phyloP scores from a whole-genome alignment of 2,113 vertebrate genomes.

The Archocentrus centrarchus region DNA sequence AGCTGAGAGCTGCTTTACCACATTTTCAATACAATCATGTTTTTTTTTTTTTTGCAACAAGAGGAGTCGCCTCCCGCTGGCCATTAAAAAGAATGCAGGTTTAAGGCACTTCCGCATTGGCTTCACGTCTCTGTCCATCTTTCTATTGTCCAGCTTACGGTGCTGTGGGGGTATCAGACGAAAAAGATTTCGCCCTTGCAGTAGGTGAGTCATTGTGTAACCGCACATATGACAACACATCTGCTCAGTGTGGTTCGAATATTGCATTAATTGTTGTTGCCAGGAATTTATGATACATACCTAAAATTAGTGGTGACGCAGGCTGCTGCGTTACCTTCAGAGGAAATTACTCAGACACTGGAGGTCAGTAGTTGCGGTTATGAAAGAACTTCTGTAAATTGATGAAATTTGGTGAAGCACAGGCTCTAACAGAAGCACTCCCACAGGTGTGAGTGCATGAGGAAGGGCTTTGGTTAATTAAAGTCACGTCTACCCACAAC shows the following conservation, averaged over 20 bases:
- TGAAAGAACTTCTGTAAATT: constrained; percentile 11
- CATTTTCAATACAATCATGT: background rate
- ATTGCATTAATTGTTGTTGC: constrained; percentile 46
- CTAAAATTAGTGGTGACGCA: constrained; percentile 33
- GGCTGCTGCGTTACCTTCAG: constrained; percentile 24
- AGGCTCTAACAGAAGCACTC: background rate
- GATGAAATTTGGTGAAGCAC: constrained; percentile 1
- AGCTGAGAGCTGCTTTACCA: background rate
- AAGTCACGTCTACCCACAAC: background rate
- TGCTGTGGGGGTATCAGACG: background rate
- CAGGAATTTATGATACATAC: constrained; percentile 56
- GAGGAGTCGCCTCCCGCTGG: fast-evolving
- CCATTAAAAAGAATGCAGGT: background rate
- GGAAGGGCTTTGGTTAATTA: background rate
- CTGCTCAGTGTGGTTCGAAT: constrained; percentile 11
- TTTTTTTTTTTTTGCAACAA: too few species aligned
- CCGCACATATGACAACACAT: constrained; percentile 14
- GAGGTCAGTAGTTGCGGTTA: constrained; percentile 36
- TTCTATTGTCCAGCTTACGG: background rate
- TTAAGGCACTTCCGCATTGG: background rate
- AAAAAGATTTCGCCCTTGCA: background rate
- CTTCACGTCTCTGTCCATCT: background rate
- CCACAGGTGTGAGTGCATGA: background rate
- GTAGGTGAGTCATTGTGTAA: constrained; percentile 11
- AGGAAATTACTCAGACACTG: constrained; percentile 43